Evolutionary conservation across 2,888 invertebrate genomes (phyloP).

Genomic region (Acanthopleura granulata): DNA sequence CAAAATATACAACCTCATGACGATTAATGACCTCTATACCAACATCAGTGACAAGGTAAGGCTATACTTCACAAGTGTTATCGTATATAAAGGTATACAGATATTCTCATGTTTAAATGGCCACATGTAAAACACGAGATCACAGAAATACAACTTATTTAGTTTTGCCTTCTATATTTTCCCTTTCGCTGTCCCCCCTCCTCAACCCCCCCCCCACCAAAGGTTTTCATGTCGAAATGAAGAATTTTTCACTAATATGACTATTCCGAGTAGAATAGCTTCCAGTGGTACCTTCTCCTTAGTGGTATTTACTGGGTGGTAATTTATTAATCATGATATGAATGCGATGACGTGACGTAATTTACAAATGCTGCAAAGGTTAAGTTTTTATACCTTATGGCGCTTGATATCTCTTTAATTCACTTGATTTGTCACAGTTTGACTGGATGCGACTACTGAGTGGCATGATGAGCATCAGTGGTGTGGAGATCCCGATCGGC

Average conservation of each 20-base stretch:
- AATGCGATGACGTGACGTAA: neutral
- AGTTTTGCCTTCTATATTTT: too few relatives aligned
- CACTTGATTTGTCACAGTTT: conserved; percentile 65
- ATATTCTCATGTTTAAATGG: too few relatives aligned
- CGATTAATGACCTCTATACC: conserved; percentile 81
- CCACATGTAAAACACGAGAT: too few relatives aligned
- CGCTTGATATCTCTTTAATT: neutral
- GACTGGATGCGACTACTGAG: conserved; percentile 89
- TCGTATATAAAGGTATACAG: neutral
- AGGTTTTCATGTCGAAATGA: too few relatives aligned
- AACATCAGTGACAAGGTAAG: conserved; percentile 72
- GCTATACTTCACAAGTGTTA: neutral
- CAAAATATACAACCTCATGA: conserved; percentile 86
- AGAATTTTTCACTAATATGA: too few relatives aligned
- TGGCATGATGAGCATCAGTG: conserved; percentile 78
- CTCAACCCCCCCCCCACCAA: too few relatives aligned
- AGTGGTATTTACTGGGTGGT: neutral
- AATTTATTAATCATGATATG: neutral
- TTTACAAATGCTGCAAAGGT: neutral
- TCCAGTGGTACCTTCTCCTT: neutral
- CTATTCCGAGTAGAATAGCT: neutral
- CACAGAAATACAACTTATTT: too few relatives aligned
- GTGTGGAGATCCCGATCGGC: conserved; percentile 71
- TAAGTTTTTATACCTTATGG: neutral
- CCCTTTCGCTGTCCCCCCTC: too few relatives aligned